Evolutionary conservation across 2,888 invertebrate species (phyloP).

Genomic region (Drosophila neutralis): DNA sequence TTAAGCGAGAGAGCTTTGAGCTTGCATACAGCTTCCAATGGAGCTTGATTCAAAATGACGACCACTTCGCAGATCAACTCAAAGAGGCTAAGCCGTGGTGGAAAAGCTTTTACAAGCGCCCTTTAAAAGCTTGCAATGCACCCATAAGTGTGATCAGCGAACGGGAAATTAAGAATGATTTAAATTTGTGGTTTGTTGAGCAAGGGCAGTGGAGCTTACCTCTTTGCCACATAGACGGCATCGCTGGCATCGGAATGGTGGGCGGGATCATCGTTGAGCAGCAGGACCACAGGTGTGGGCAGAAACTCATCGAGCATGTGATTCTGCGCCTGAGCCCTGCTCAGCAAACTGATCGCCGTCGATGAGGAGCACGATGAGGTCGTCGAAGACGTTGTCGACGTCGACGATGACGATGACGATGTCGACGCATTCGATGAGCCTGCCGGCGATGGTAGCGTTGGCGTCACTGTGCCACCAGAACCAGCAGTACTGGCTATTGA

Average conservation of each 20-base stretch:
- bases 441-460: slow-evolving; percentile 23
- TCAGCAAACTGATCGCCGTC: slow-evolving; percentile 52
- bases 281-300: slow-evolving; percentile 53
- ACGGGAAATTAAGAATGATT: background rate
- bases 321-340: slow-evolving; percentile 54
- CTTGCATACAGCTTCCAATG: background rate
- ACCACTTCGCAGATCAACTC: background rate
- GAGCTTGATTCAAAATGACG: background rate
- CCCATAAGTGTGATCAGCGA: background rate
- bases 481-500: slow-evolving; percentile 11
- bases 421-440: slow-evolving; percentile 51
- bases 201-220: slow-evolving; percentile 30
- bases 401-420: slow-evolving; percentile 36
- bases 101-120: background rate
- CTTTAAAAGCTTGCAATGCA: background rate
- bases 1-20: background rate
- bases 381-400: slow-evolving; percentile 38
- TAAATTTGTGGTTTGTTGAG: background rate
- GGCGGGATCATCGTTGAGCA: slow-evolving; percentile 48
- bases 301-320: slow-evolving; percentile 53
- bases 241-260: slow-evolving; percentile 22
- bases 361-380: slow-evolving; percentile 51
- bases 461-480: background rate
- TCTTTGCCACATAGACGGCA: slow-evolving; percentile 4
- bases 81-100: no score